A percentile compares a stretch with the other conserved stretches of the same genome.
Evolutionary conservation across 2,113 vertebrate genomes (phyloP).

Genomic region (Callipepla californica): DNA sequence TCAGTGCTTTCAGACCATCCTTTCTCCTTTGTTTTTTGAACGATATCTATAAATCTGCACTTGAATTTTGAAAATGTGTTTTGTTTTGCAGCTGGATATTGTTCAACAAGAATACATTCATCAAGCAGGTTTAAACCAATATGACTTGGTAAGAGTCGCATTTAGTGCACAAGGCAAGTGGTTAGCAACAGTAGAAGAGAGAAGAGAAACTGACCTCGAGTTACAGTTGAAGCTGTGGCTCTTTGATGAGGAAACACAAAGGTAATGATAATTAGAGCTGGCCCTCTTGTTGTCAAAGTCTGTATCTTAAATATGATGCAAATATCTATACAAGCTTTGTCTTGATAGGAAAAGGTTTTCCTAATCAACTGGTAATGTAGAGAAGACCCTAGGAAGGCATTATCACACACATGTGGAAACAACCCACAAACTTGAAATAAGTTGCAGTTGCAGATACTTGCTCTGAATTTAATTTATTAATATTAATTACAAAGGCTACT

Average conservation of each 20-base stretch:
- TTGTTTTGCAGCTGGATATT: slow-evolving; percentile 88
- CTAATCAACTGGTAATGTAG: neutral
- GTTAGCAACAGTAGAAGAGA: slow-evolving; percentile 94
- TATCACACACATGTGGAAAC: neutral
- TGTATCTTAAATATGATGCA: neutral
- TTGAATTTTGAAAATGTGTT: neutral
- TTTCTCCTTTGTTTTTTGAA: fast-evolving
- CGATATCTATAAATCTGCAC: fast-evolving
- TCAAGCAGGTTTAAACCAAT: slow-evolving; percentile 84
- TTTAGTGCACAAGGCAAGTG: slow-evolving; percentile 84
- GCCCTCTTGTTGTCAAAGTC: neutral
- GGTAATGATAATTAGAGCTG: slow-evolving; percentile 73
- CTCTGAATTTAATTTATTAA: neutral
- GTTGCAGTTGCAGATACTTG: neutral
- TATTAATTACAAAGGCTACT: fast-evolving
- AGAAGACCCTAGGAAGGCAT: neutral
- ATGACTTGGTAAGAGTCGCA: slow-evolving; percentile 85
- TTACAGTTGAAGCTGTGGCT: slow-evolving; percentile 91
- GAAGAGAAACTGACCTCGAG: slow-evolving; percentile 81
- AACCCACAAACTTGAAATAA: neutral
- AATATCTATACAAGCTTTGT: fast-evolving
- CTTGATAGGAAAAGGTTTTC: neutral
- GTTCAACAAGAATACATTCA: slow-evolving; percentile 93
- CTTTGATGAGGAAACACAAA: slow-evolving; percentile 85
- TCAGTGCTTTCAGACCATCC: neutral